A percentile compares a stretch with the other conserved stretches of the same genome.
Conservation (phyloP, 2,888 invertebrate species). For the Eudasyphora cyanicolor region DNA sequence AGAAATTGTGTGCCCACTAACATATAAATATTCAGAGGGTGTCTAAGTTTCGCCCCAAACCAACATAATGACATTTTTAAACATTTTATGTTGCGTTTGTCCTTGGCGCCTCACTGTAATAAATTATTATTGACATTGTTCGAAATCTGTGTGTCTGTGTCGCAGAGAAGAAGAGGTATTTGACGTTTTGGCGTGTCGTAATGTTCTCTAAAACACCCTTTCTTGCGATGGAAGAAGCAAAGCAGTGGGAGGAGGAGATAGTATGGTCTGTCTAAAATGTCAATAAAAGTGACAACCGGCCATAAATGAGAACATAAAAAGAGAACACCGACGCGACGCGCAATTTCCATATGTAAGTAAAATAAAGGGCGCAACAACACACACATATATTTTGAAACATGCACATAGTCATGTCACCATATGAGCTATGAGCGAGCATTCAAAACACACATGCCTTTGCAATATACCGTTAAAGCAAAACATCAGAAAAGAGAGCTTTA, state of each 20-base stretch:
- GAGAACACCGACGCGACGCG: slow-evolving; percentile 24
- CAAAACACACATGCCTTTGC: background rate
- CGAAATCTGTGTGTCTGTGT: slow-evolving; percentile 33
- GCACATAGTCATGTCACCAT: background rate
- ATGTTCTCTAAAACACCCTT: slow-evolving; percentile 45
- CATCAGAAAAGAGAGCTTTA: slow-evolving; percentile 2
- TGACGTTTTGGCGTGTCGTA: slow-evolving; percentile 35
- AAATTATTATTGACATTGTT: slow-evolving; percentile 44
- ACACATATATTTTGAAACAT: background rate
- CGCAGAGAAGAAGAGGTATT: background rate
- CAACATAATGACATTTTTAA: background rate
- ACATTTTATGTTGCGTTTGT: slow-evolving; percentile 33
- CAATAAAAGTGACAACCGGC: slow-evolving; percentile 38
- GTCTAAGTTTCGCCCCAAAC: no score
- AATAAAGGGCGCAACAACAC: background rate
- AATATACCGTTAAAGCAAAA: slow-evolving; percentile 2
- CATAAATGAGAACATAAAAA: slow-evolving; percentile 43
- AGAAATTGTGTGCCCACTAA: no score
- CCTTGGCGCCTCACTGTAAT: slow-evolving; percentile 47
- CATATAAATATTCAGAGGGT: no score
- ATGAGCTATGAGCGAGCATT: background rate
- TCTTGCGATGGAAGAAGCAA: background rate
- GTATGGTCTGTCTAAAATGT: slow-evolving; percentile 42
- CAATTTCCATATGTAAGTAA: background rate
- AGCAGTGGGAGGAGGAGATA: slow-evolving; percentile 10